Base-by-base conservation (phyloP, 1,140 invertebrate species). In the Platyscapa corneri region DNA sequence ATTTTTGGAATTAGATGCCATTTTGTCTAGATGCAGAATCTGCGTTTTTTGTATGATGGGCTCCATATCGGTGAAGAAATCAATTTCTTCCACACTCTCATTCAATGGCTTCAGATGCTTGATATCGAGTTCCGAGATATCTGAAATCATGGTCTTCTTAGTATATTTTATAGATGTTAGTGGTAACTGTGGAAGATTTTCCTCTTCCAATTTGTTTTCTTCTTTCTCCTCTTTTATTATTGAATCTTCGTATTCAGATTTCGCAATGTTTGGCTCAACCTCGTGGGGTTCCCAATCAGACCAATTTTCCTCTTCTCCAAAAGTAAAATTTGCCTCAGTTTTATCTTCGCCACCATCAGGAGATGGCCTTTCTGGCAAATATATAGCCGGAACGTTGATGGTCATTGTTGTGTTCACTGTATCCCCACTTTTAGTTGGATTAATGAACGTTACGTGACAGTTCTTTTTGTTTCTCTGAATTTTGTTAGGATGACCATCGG, bases 21-120 rank as follows among this genome's bases (percentile, higher is more conserved):
- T 18, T 23, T 86, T 76, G 3, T 89, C 77, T 0, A 95, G 87
- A 70, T 92, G 93, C 0, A 93, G 84, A 39, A 95, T 90, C 65
- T 94, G 94, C 18, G 95, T 94, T 87, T 95, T 95, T 75, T 96
- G 94, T 88, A 97, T 97, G 10, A 97, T 94, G 12, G 97, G 97
- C 88, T 96, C 96, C 97, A 97, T 97, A 89, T 97, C 97, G 79
- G 95, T 96, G 88, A 97, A 97, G 87, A 97, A 97, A 89, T 97
- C 96, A 88, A 96, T 89, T 34, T 93, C 91, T 32, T 94, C 92
- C 7, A 89, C 88, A 53, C 93, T 93, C 16, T 88, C 88, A 74
- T 89, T 87, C 46, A 92, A 92, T 27, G 91, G 89, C 86, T 95
- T 95, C 80, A 96, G 95, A 89, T 95, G 95, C 90, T 97, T 96